These are phyloP conservation scores for Catocala nupta DNA, from an alignment of 2,888 invertebrate genomes.

Conservation along the genomic window DNA sequence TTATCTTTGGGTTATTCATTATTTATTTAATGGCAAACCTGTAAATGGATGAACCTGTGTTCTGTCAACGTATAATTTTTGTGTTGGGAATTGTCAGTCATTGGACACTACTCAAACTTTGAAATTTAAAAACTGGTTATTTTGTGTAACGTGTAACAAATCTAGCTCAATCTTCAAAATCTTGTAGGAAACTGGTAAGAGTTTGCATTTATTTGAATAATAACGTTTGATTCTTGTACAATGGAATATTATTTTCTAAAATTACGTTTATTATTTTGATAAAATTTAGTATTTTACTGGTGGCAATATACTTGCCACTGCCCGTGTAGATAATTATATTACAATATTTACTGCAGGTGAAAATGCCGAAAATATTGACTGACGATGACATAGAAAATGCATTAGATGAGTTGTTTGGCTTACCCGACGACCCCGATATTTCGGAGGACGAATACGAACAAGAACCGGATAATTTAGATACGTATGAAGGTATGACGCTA, in stretches of 20 bases:
- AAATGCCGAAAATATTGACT: constrained; percentile 5
- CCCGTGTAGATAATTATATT: too few species aligned
- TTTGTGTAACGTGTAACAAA: background rate
- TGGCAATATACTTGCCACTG: constrained; percentile 25
- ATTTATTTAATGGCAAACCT: too few species aligned
- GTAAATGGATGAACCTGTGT: too few species aligned
- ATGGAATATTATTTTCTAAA: constrained; percentile 9
- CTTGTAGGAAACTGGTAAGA: constrained; percentile 15
- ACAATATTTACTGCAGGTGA: constrained; percentile 12
- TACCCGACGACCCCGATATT: constrained; percentile 17
- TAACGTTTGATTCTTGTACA: background rate
- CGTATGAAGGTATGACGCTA: too few species aligned
- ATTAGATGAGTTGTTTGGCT: constrained; percentile 4
- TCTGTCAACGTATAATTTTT: too few species aligned
- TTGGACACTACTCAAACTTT: too few species aligned
- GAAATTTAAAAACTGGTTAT: constrained; percentile 7
- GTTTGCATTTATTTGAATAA: constrained; percentile 8
- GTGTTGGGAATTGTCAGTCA: too few species aligned
- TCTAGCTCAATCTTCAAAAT: constrained; percentile 10
- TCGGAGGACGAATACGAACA: constrained; percentile 16
- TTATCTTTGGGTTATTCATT: too few species aligned
- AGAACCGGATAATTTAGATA: constrained; percentile 17
- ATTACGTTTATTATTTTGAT: constrained; percentile 7
- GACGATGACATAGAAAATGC: constrained; percentile 9
- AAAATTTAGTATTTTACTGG: constrained; percentile 7